Evolutionary conservation across 2,797 vertebrate species (phyloP).

Genomic region (Halcyon chelicuti): DNA sequence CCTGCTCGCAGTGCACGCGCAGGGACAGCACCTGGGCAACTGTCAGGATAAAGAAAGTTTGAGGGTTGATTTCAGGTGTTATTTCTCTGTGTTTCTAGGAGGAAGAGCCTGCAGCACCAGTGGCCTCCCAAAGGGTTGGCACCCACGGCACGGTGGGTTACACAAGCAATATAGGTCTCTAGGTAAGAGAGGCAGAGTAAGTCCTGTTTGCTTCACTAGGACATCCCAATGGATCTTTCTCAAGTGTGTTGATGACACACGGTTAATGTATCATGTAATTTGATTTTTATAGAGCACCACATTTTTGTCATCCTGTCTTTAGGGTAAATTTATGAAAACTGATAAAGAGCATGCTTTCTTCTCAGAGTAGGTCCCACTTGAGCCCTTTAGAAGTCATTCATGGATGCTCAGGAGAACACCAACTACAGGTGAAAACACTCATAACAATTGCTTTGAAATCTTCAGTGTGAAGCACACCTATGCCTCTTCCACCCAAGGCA

Average conservation of each 20-base stretch:
- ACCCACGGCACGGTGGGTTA: rapidly evolving
- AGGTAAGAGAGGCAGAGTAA: background rate
- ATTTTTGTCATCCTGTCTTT: background rate
- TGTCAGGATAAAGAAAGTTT: background rate
- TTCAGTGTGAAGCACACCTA: background rate
- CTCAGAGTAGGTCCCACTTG: background rate
- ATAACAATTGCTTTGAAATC: background rate
- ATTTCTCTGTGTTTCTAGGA: background rate
- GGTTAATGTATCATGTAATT: background rate
- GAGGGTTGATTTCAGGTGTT: background rate
- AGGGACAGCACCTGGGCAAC: background rate
- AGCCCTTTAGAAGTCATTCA: background rate
- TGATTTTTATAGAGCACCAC: background rate
- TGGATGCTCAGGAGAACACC: background rate
- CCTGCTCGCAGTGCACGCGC: background rate
- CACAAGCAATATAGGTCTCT: background rate
- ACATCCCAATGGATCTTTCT: background rate
- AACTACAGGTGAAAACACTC: background rate
- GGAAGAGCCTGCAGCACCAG: background rate
- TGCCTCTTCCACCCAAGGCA: background rate
- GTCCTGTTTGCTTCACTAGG: background rate
- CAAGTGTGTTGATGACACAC: background rate
- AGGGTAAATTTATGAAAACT: background rate
- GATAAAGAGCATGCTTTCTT: background rate
- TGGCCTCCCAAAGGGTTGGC: background rate